These are phyloP conservation scores for Muraenolepis orangiensis DNA, from an alignment of 2,797 vertebrate species.

Conservation along the genomic window DNA sequence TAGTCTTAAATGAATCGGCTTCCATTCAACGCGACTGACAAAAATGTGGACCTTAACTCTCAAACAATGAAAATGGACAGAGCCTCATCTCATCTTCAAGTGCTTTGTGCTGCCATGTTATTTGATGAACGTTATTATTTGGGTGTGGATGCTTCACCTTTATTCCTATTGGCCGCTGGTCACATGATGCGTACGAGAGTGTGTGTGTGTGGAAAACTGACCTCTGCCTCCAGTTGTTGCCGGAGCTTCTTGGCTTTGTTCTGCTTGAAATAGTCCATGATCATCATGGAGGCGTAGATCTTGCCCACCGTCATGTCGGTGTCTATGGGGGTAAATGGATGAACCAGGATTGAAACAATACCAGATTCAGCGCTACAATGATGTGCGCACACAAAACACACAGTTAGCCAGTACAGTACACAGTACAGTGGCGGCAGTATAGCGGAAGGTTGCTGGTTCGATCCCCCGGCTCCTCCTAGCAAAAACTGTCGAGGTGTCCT, in stretches of 20 bases:
- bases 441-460: too few relatives aligned
- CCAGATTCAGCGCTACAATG: not conserved
- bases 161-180: too few relatives aligned
- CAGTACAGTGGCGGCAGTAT: too few relatives aligned
- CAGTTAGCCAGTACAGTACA: too few relatives aligned
- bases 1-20: not conserved
- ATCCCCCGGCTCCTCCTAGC: too few relatives aligned
- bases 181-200: not conserved
- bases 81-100: not conserved
- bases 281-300: slow-evolving; percentile 99
- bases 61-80: not conserved
- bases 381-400: slow-evolving; percentile 8
- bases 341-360: not conserved
- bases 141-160: not conserved
- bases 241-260: slow-evolving; percentile 96
- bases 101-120: not conserved
- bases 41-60: not conserved
- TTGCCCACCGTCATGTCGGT: slow-evolving; percentile 97
- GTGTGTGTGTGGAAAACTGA: slow-evolving; percentile 37
- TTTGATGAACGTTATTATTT: not conserved
- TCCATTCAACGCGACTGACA: not conserved
- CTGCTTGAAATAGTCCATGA: slow-evolving; percentile 99
- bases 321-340: slow-evolving; percentile 69
- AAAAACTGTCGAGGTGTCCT: too few relatives aligned
- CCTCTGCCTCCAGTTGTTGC: slow-evolving; percentile 93